phyloP scores from a whole-genome alignment of 2,797 vertebrate species.

The Podarcis lilfordi region DNA sequence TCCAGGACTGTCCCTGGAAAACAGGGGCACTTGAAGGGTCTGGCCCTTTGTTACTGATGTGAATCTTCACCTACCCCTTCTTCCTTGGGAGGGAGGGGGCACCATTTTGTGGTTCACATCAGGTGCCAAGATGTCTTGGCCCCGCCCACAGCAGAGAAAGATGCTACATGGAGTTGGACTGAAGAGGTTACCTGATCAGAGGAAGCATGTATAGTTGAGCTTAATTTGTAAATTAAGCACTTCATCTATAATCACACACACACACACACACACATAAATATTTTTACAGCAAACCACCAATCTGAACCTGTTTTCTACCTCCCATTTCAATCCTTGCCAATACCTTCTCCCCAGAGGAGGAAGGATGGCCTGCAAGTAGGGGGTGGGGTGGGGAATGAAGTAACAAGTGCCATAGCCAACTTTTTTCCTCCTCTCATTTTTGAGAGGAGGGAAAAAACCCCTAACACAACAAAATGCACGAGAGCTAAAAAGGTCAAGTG shows the following conservation, averaged over 20 bases:
- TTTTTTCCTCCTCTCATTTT: not conserved
- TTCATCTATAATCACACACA: not conserved
- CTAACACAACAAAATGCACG: not conserved
- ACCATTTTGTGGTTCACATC: no score
- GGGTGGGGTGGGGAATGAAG: not conserved
- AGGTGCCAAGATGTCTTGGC: no score
- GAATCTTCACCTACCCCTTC: no score
- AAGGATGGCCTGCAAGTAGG: no score
- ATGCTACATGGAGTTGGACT: no score
- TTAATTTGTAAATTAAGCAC: not conserved
- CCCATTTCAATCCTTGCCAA: not conserved
- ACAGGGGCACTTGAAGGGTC: no score
- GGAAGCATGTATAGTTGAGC: not conserved
- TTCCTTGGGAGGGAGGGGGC: no score
- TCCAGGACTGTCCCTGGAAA: no score
- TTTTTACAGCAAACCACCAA: not conserved
- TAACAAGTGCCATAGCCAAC: slow-evolving; percentile 1
- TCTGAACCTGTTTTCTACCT: not conserved
- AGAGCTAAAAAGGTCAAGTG: not conserved
- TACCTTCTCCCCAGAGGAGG: not conserved
- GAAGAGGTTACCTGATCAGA: not conserved
- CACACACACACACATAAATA: not conserved
- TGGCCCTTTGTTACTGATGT: no score
- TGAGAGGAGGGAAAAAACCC: not conserved
- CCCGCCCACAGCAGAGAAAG: not conserved